These are phyloP conservation scores for Notothenia coriiceps DNA, from an alignment of 2,113 vertebrate species.

Conservation along the genomic window DNA sequence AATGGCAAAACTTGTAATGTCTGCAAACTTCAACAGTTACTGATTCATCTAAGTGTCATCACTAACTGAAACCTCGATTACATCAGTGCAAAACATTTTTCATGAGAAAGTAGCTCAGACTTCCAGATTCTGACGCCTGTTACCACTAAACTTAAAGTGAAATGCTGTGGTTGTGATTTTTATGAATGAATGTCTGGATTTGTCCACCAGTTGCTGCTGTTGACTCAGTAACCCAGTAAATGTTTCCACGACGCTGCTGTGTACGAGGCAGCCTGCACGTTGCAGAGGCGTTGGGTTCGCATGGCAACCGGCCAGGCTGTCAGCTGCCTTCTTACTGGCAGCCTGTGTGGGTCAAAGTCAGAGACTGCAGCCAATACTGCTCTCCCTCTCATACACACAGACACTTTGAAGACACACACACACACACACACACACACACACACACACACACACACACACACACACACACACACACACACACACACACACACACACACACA, in stretches of 20 bases:
- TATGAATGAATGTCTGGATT: constrained; percentile 77
- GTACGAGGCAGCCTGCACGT: constrained; percentile 82
- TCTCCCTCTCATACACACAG: constrained; percentile 38
- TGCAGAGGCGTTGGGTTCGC: constrained; percentile 70
- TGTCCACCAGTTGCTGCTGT: constrained; percentile 78
- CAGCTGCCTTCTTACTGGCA: constrained; percentile 78
- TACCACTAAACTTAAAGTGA: neutral
- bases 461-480: constrained; percentile 21
- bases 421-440: constrained; percentile 25
- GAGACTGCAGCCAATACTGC: constrained; percentile 49
- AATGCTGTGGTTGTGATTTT: constrained; percentile 39
- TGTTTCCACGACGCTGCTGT: constrained; percentile 69
- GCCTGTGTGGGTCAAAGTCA: constrained; percentile 72
- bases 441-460: constrained; percentile 19
- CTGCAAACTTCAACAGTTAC: neutral
- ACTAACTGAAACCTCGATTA: neutral
- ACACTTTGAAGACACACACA: constrained; percentile 14
- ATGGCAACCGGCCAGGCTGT: constrained; percentile 72
- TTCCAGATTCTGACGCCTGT: neutral
- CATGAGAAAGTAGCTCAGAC: neutral
- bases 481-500: constrained; percentile 17
- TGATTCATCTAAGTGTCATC: constrained; percentile 14
- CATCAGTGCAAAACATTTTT: neutral
- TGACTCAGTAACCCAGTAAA: constrained; percentile 67
- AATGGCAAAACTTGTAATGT: constrained; percentile 2